Evolutionary conservation across 2,888 invertebrate species (phyloP).

Genomic region (Malacosoma neustria): DNA sequence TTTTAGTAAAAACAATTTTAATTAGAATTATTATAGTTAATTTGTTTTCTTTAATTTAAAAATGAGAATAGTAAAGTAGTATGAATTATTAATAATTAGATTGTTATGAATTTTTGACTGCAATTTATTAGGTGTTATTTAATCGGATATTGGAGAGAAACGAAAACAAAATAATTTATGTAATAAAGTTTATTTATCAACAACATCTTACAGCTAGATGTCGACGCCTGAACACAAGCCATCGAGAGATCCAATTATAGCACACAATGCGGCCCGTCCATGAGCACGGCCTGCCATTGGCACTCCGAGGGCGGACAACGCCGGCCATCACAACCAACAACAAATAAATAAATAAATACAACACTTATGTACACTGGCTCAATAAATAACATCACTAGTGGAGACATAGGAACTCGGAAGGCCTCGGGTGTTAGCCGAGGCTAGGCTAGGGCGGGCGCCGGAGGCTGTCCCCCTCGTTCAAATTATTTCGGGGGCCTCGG

Average conservation of each 20-base stretch:
- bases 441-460: constrained; percentile 5
- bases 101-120: too few species aligned
- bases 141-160: too few species aligned
- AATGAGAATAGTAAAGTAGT: too few species aligned
- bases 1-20: too few species aligned
- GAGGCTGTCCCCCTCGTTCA: constrained; percentile 7
- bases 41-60: too few species aligned
- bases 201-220: neutral
- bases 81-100: too few species aligned
- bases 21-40: too few species aligned
- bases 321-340: neutral
- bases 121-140: too few species aligned
- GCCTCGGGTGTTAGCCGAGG: constrained; percentile 1
- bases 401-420: constrained; percentile 27
- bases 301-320: neutral
- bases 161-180: neutral
- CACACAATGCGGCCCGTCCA: neutral
- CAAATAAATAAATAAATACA: constrained; percentile 9
- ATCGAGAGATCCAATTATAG: neutral
- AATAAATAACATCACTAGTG: constrained; percentile 17
- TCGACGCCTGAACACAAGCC: constrained; percentile 4
- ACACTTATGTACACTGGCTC: neutral
- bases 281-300: neutral
- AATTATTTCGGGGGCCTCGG: constrained; percentile 15
- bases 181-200: constrained; percentile 2